Evolutionary conservation across 2,888 invertebrate genomes (phyloP), one percentile per base, ranked within the genome.

Genomic region (Troglohyphantes excavatus): DNA sequence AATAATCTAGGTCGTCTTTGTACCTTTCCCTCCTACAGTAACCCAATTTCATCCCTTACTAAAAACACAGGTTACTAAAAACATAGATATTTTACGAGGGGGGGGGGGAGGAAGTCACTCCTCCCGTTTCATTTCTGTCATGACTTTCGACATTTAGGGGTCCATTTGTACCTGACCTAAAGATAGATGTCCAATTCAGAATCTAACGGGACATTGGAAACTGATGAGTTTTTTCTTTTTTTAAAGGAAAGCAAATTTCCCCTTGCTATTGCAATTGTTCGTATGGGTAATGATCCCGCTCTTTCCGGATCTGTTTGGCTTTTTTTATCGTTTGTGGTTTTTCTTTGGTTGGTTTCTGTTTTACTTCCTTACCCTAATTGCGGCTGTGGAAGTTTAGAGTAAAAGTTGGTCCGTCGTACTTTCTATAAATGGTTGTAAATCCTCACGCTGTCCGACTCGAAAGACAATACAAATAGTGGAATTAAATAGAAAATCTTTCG

Each of bases 1-100:
- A 43, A 68, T 61, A 82, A 89, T 89, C 70, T 89, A 83, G 88
- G 88, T 89, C 88, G 88, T 21, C n/a, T n/a, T n/a, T n/a, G 70
- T 21, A 78, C 86, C 59, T 86, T 86, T 86, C 86, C 86, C 86
- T 86, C 79, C 86, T 76, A 82, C 82, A 13, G 75, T 83, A 83
- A 89, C 88, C 88, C 63, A 82, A 68, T 82, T 89, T 75, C 82
- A 82, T 39, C 82, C 82, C 82, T 83, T 70, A 43, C 79, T 29
- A 81, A 81, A 70, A 33, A 81, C 53, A 67, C 53, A 67, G 39
- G 39, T n/a, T n/a, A n/a, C n/a, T n/a, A n/a, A 33, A 33, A 9
- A 33, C 33, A 6, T 9, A 27, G 33, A 78, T 65, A n/a, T n/a
- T 65, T 78, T 65, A 29, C 65, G 39, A 39, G 65, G 13, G 43